These are phyloP conservation scores for Leptoteleia sp. DNA, from an alignment of 1,140 invertebrate species.

Conservation along the genomic window DNA sequence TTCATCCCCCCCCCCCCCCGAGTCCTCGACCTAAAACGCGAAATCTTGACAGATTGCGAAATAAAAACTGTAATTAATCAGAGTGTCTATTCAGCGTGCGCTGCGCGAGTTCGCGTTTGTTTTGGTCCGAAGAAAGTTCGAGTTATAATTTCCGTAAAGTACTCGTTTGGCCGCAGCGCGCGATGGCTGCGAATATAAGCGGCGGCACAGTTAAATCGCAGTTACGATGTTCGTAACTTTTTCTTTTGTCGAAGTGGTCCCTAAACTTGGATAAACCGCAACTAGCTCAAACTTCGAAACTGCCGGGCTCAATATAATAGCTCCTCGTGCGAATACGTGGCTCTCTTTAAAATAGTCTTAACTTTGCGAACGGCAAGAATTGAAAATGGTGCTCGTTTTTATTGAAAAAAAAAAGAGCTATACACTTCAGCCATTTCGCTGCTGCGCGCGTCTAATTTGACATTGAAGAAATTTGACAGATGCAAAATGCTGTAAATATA, in stretches of 20 bases:
- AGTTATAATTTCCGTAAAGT: constrained; percentile 41
- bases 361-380: constrained; percentile 41
- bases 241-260: constrained; percentile 68
- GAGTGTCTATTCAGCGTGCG: constrained; percentile 21
- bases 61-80: constrained; percentile 44
- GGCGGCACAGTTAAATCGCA: constrained; percentile 65
- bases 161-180: constrained; percentile 16
- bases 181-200: constrained; percentile 58
- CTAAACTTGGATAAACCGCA: constrained; percentile 69
- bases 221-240: constrained; percentile 69
- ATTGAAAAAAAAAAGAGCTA: constrained; percentile 1
- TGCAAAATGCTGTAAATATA: too few species aligned
- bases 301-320: constrained; percentile 57
- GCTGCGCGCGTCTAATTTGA: constrained; percentile 11
- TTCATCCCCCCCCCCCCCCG: too few species aligned
- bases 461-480: constrained; percentile 1
- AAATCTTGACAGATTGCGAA: constrained; percentile 6
- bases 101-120: constrained; percentile 24
- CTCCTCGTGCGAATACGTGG: constrained; percentile 50
- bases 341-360: constrained; percentile 58
- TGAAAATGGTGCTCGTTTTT: constrained; percentile 20
- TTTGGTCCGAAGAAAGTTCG: constrained; percentile 41
- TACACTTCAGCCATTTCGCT: constrained; percentile 24
- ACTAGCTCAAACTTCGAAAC: constrained; percentile 57
- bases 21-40: background rate